A percentile compares a stretch with the other conserved stretches of the same genome.
Conservation (phyloP, 2,888 invertebrate genomes). For the Deilephila porcellus region DNA sequence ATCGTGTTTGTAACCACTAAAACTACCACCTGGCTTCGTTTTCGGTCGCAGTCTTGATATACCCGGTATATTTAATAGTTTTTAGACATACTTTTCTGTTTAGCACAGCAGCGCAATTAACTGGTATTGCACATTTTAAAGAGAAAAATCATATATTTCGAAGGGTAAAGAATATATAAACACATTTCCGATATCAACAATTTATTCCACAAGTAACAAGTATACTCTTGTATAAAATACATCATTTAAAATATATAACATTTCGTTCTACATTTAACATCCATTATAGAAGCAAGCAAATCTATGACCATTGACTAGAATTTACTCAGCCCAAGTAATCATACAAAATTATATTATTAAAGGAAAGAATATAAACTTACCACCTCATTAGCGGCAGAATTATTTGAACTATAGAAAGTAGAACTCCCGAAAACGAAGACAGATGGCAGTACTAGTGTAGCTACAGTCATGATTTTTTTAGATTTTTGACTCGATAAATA, state of each 20-base stretch:
- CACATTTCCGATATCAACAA: constrained; percentile 56
- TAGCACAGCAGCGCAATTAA: too few relatives aligned
- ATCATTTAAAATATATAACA: constrained; percentile 65
- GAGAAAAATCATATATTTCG: too few relatives aligned
- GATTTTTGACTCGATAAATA: too few relatives aligned
- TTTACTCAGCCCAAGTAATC: constrained; percentile 47
- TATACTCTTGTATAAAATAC: constrained; percentile 78
- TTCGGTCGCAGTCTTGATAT: too few relatives aligned
- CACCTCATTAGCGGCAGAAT: background rate
- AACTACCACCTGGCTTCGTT: too few relatives aligned
- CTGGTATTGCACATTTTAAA: too few relatives aligned
- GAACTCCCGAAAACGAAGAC: too few relatives aligned
- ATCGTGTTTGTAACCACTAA: too few relatives aligned
- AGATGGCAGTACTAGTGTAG: too few relatives aligned
- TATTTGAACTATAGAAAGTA: background rate
- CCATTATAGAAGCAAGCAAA: constrained; percentile 53
- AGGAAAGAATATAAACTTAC: background rate
- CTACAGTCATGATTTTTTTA: too few relatives aligned
- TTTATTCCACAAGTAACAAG: constrained; percentile 75
- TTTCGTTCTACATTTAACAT: constrained; percentile 50
- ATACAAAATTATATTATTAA: background rate
- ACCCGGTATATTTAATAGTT: too few relatives aligned
- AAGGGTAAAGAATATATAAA: constrained; percentile 32
- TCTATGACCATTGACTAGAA: constrained; percentile 57
- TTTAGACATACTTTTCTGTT: too few relatives aligned